phyloP scores from a whole-genome alignment of 2,888 invertebrate genomes.

The Ephialtes manifestator region DNA sequence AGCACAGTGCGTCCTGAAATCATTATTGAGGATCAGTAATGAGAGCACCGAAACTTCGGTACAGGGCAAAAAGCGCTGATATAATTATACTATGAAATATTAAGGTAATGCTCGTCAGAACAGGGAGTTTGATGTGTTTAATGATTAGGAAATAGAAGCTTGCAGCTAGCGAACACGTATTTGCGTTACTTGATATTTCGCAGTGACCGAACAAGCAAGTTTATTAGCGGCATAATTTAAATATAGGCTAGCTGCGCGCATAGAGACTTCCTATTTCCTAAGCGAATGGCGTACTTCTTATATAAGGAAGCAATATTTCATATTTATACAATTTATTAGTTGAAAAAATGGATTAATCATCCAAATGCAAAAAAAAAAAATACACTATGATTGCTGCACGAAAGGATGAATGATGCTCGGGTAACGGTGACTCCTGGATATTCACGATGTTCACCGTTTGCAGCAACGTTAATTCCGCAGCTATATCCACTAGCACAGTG shows the following conservation, averaged over 20 bases:
- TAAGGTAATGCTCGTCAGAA: too few relatives aligned
- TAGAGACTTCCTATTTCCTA: conserved; percentile 30
- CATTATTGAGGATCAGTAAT: not conserved
- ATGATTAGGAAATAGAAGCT: conserved; percentile 48
- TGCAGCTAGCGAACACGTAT: conserved; percentile 9
- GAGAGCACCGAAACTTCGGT: conserved; percentile 6
- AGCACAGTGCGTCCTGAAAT: not conserved
- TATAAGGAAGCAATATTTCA: too few relatives aligned
- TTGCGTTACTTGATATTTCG: conserved; percentile 57
- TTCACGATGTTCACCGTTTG: too few relatives aligned
- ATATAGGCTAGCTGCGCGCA: conserved; percentile 42
- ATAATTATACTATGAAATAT: conserved; percentile 28
- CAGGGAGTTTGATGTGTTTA: conserved; percentile 14
- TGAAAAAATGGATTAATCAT: too few relatives aligned
- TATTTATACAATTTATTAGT: too few relatives aligned
- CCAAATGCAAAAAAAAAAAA: too few relatives aligned
- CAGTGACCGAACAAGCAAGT: conserved; percentile 47
- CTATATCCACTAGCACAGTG: conserved; percentile 28
- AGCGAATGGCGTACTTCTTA: not conserved
- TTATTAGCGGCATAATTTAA: conserved; percentile 62
- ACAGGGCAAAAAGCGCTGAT: conserved; percentile 23
- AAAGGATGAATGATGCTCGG: too few relatives aligned
- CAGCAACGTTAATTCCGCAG: conserved; percentile 38
- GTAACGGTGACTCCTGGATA: too few relatives aligned
- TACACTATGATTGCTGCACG: too few relatives aligned